Percentiles rank a stretch among this genome's conserved stretches.
Conservation (phyloP, 92 coral and sea anemone species). For the Virgularia gustaviana region DNA sequence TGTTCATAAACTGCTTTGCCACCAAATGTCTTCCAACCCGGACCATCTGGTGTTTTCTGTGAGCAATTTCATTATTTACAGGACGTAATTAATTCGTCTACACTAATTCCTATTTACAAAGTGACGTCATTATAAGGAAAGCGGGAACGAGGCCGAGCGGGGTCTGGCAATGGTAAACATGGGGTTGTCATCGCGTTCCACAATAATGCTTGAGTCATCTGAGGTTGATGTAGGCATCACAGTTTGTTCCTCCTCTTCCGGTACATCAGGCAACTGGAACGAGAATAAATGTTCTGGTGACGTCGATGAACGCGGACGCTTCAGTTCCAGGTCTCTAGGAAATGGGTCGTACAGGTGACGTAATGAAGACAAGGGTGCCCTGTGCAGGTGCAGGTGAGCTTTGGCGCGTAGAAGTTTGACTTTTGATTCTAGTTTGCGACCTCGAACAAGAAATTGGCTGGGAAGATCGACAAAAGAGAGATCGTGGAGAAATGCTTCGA, state of each 20-base stretch:
- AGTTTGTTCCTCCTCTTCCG: constrained; percentile 30
- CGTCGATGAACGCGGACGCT: constrained; percentile 29
- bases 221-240: no score
- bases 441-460: not conserved
- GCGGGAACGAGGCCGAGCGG: constrained; percentile 28
- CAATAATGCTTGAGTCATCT: no score
- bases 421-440: constrained; percentile 23
- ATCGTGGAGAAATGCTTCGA: constrained; percentile 29
- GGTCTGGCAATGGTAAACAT: not conserved
- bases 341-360: constrained; percentile 23
- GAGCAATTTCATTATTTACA: no score
- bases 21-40: no score
- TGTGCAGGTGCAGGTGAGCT: constrained; percentile 11
- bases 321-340: constrained; percentile 29
- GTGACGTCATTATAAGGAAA: constrained; percentile 9
- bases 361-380: constrained; percentile 13
- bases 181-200: no score
- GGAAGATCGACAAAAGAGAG: constrained; percentile 1
- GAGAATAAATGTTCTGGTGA: constrained; percentile 16
- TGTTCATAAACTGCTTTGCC: no score
- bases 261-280: constrained; percentile 12
- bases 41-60: no score
- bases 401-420: constrained; percentile 26
- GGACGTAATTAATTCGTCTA: no score
- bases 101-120: no score